Evolutionary conservation across 2,888 invertebrate genomes (phyloP).

Genomic region (Rhaphigaster nebulosa): DNA sequence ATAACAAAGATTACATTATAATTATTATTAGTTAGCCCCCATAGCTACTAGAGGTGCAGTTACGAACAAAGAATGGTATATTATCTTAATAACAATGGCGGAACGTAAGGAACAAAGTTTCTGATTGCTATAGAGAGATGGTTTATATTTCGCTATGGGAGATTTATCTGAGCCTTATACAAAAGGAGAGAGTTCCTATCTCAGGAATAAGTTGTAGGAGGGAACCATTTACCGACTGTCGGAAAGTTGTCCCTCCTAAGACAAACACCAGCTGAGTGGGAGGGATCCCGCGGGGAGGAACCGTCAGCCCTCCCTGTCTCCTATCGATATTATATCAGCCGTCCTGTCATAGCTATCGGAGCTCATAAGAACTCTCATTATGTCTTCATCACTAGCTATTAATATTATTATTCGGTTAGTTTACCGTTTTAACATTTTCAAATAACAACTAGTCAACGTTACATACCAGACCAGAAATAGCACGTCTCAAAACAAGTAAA

Average conservation of each 20-base stretch:
- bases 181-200: not conserved
- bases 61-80: not conserved
- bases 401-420: not conserved
- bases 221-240: not conserved
- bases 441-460: too few species aligned
- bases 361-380: not conserved
- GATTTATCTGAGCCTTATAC: not conserved
- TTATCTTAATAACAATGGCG: not conserved
- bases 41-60: not conserved
- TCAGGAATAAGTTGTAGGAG: not conserved
- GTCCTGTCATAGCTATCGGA: not conserved
- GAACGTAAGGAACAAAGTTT: not conserved
- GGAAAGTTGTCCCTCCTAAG: not conserved
- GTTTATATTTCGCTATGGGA: not conserved
- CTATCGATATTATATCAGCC: not conserved
- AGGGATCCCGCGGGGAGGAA: not conserved
- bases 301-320: not conserved
- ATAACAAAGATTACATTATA: too few species aligned
- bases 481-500: too few species aligned
- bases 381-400: not conserved
- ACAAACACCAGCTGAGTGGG: not conserved
- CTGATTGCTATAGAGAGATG: not conserved
- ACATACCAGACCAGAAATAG: too few species aligned
- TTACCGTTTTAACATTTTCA: too few species aligned
- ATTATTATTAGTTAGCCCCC: too few species aligned